A percentile compares a stretch with the other conserved stretches of the same genome.
Evolutionary conservation across 2,113 vertebrate species (phyloP).

Genomic region (Hippocampus guttulatus): DNA sequence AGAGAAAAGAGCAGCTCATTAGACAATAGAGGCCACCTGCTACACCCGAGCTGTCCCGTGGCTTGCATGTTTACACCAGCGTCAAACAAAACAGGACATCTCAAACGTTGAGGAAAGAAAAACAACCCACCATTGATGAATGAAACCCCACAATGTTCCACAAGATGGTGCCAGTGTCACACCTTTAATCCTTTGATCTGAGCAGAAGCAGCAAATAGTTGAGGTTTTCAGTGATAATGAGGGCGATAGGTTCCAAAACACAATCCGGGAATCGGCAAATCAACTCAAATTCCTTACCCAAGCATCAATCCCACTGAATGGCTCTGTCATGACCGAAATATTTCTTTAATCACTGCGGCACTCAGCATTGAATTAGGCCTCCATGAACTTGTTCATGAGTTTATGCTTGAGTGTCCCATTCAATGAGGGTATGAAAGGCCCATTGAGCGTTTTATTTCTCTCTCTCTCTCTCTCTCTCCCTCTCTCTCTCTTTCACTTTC

Average conservation of each 20-base stretch:
- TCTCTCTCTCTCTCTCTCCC: too few species aligned
- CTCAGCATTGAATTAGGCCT: not conserved
- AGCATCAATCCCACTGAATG: not conserved
- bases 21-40: constrained; percentile 69
- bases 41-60: constrained; percentile 49
- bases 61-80: constrained; percentile 34
- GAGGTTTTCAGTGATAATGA: too few species aligned
- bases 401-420: constrained; percentile 12
- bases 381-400: constrained; percentile 18
- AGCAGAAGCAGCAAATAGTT: too few species aligned
- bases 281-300: not conserved
- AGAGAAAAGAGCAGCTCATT: constrained; percentile 61
- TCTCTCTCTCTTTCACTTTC: not conserved
- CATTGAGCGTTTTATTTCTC: constrained; percentile 25
- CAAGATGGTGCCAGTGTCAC: too few species aligned
- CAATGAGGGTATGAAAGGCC: constrained; percentile 39
- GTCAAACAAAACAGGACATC: not conserved
- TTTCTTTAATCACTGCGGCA: not conserved
- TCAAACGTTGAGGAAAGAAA: not conserved
- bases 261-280: too few species aligned
- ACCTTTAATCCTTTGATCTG: too few species aligned
- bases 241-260: too few species aligned
- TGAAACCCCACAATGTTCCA: too few species aligned
- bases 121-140: not conserved
- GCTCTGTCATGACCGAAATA: not conserved